Evolutionary conservation across 1,140 invertebrate genomes (phyloP).

Genomic region (Tigriopus japonicus): DNA sequence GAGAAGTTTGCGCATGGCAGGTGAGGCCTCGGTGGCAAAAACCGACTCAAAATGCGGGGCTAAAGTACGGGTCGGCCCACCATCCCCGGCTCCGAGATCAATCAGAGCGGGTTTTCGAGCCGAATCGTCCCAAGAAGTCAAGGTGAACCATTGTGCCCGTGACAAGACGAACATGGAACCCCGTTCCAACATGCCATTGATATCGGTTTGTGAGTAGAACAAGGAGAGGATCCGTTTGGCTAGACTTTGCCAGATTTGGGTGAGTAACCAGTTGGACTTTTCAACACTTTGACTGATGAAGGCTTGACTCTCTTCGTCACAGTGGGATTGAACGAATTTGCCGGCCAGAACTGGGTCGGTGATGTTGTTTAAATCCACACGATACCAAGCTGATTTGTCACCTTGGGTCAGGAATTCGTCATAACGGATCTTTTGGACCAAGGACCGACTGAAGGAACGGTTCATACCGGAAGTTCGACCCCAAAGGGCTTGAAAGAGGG

Average conservation of each 20-base stretch:
- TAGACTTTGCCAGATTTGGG: slow-evolving; percentile 8
- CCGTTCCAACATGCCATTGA: slow-evolving; percentile 48
- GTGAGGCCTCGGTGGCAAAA: slow-evolving; percentile 69
- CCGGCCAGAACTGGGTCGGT: neutral
- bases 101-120: slow-evolving; percentile 32
- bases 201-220: slow-evolving; percentile 12
- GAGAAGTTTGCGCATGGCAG: slow-evolving; percentile 53
- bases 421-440: neutral
- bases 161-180: slow-evolving; percentile 89
- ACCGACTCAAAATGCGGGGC: slow-evolving; percentile 38
- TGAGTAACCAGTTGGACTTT: neutral
- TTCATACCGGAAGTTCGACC: neutral
- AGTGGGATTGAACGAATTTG: slow-evolving; percentile 4
- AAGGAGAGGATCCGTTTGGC: neutral
- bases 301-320: neutral
- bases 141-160: slow-evolving; percentile 42
- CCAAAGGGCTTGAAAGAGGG: neutral
- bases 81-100: slow-evolving; percentile 81
- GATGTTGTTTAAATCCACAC: neutral
- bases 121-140: slow-evolving; percentile 30
- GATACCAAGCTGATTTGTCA: neutral
- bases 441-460: neutral
- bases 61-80: slow-evolving; percentile 57
- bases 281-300: neutral
- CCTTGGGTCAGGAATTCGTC: neutral